phyloP scores from a whole-genome alignment of 2,888 invertebrate species.

The Dryobota labecula region DNA sequence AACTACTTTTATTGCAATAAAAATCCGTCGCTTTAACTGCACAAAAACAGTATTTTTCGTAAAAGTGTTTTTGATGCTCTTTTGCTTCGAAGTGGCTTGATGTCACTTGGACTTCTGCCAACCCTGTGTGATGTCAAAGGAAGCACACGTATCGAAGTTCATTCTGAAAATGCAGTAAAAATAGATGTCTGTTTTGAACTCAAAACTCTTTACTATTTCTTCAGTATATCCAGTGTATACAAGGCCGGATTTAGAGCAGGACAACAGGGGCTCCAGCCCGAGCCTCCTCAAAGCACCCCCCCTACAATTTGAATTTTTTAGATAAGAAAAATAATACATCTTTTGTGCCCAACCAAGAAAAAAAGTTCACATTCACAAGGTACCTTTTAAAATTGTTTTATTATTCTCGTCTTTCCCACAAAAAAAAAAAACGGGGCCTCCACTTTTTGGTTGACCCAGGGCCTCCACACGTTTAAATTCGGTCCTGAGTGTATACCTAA shows the following conservation, averaged over 20 bases:
- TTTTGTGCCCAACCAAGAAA: too few species aligned
- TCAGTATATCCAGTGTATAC: not conserved
- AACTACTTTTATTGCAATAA: constrained; percentile 22
- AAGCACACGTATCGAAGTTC: constrained; percentile 23
- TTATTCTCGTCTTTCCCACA: too few species aligned
- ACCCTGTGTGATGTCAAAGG: constrained; percentile 34
- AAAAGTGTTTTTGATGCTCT: constrained; percentile 42
- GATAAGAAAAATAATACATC: too few species aligned
- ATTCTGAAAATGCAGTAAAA: constrained; percentile 29
- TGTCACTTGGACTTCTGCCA: constrained; percentile 50
- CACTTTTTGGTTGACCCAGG: too few species aligned
- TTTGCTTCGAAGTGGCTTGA: constrained; percentile 40
- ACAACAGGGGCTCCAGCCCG: too few species aligned
- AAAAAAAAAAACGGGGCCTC: too few species aligned
- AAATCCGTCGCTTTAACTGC: constrained; percentile 14
- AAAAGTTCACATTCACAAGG: too few species aligned
- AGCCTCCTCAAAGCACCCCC: too few species aligned
- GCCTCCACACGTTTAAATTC: too few species aligned
- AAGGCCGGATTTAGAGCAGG: too few species aligned
- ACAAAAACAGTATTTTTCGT: constrained; percentile 23
- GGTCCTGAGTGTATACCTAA: not conserved
- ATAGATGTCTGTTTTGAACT: not conserved
- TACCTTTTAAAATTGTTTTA: too few species aligned
- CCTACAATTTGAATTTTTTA: too few species aligned
- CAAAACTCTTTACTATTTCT: not conserved